Evolutionary conservation across 2,797 vertebrate species (phyloP), one percentile per base, ranked within the genome.

Genomic region (Emydoidea blandingii): DNA sequence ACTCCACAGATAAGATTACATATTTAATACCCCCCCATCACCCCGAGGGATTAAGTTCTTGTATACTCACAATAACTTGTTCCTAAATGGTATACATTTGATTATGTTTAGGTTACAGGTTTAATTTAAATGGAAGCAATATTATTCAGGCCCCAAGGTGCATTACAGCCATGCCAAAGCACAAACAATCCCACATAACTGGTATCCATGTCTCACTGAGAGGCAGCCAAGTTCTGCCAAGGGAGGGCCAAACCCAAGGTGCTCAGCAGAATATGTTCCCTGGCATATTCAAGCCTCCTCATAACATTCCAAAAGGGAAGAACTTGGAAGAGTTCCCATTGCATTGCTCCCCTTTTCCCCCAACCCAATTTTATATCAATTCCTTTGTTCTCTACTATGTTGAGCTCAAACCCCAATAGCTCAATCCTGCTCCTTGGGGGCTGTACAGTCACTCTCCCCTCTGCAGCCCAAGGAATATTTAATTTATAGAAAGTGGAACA

Each of bases 211-310:
- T 76, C 41, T 47, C 12, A 47, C n/a, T 37, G 12, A 44, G 25
- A 47, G 6, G 6, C 41, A 25, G 12, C 11, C 37, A 25, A 41
- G 2, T 76, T 29, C 37, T 76, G 37, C 72, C 90, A 3, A 72
- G 41, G 59, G 47, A 29, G 0, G 1, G 7, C 12, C 31, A n/a
- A 27, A 59, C 6, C 7, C 11, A 29, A 29, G 16, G 41, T 56
- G 31, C 23, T 85, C 88, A 31, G 84, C 3, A 88, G 50, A 41
- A 21, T 54, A 25, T 54, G 54, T 62, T 76, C 12, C 25, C 14
- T 76, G 44, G 44, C 12, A 47, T 47, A 29, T 76, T 76, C 44
- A 76, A 47, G 23, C 41, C 25, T 29, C 14, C 12, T 47, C 72
- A 47, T 12, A 44, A 74, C 41, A 74, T 74, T 27, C 27, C 25